Conservation (phyloP, 2,797 vertebrate species). For the Channa striata region DNA sequence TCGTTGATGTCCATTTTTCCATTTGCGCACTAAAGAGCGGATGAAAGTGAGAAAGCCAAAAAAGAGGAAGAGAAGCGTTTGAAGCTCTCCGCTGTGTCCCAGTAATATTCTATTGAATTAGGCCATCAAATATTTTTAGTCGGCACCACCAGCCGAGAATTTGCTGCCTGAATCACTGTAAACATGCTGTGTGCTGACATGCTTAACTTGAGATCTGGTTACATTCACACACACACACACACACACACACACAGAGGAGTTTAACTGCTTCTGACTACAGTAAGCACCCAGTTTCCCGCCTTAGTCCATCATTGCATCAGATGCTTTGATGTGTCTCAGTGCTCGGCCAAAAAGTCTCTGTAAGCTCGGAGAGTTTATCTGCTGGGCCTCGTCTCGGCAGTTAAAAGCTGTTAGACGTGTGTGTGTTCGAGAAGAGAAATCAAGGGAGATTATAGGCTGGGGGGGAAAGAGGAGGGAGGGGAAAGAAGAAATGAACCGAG, state of each 20-base stretch:
- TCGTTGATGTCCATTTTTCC: conserved; percentile 58
- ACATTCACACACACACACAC: conserved; percentile 7
- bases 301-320: conserved; percentile 71
- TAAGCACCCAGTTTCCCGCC: conserved; percentile 63
- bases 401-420: conserved; percentile 14
- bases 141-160: conserved; percentile 34
- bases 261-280: conserved; percentile 23
- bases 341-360: conserved; percentile 37
- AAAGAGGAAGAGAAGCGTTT: conserved; percentile 27
- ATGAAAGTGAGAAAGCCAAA: conserved; percentile 33
- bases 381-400: conserved; percentile 5
- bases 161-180: conserved; percentile 18
- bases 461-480: neutral
- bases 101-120: conserved; percentile 59
- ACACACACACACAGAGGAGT: conserved; percentile 10
- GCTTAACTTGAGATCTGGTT: conserved; percentile 18
- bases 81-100: conserved; percentile 43
- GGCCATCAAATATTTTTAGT: conserved; percentile 73
- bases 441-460: conserved; percentile 11
- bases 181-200: conserved; percentile 41
- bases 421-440: conserved; percentile 25
- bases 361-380: conserved; percentile 46
- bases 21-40: conserved; percentile 52
- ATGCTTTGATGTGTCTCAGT: conserved; percentile 61
- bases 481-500: neutral